phyloP scores from a whole-genome alignment of 2,113 vertebrate species.

The Oreochromis aureus region DNA sequence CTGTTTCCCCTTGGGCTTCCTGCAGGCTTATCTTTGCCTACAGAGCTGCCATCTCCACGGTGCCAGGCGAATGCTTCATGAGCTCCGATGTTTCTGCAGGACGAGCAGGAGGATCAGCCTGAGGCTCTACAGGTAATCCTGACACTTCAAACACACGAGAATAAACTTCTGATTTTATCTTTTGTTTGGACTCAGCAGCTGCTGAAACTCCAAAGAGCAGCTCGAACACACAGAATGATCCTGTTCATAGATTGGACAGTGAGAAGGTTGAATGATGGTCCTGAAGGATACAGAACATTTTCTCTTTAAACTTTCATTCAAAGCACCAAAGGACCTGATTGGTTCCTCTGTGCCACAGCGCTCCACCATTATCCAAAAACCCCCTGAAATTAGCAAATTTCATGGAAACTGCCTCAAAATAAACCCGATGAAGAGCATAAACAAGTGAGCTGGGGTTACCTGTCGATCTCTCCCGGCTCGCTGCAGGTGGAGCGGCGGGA shows the following conservation, averaged over 20 bases:
- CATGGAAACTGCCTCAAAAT: not conserved
- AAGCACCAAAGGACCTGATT: not conserved
- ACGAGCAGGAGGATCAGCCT: not conserved
- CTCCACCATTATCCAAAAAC: not conserved
- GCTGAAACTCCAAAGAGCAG: not conserved
- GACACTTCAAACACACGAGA: not conserved
- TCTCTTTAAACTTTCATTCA: not conserved
- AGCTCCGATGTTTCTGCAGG: not conserved
- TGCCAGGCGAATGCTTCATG: not conserved
- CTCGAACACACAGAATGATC: not conserved
- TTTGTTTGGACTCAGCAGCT: not conserved
- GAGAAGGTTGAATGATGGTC: not conserved
- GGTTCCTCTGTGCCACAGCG: not conserved
- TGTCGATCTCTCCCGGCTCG: slow-evolving; percentile 38
- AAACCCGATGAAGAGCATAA: not conserved
- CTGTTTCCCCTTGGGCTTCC: not conserved
- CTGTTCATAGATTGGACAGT: not conserved
- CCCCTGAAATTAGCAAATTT: not conserved
- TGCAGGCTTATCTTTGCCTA: not conserved
- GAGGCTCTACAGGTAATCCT: not conserved
- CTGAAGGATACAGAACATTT: not conserved
- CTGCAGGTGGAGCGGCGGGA: slow-evolving; percentile 53
- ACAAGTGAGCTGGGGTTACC: slow-evolving; percentile 15
- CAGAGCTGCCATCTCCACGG: not conserved
- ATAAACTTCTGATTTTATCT: not conserved